Evolutionary conservation across 2,888 invertebrate species (phyloP).

Genomic region (Cantharis rustica): DNA sequence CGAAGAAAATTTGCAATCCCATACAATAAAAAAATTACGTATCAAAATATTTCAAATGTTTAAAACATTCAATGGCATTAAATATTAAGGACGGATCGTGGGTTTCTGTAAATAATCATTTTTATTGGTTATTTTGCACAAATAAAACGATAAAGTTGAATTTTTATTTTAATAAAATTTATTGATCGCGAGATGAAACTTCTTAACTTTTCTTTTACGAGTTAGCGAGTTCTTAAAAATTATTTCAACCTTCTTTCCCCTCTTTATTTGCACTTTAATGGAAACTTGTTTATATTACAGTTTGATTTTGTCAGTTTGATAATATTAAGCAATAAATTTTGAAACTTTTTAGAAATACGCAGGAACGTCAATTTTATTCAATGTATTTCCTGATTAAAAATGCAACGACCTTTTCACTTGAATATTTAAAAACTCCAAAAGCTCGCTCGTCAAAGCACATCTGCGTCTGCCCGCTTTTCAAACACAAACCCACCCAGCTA

Average conservation of each 20-base stretch:
- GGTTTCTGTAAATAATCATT: neutral
- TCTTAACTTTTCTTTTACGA: neutral
- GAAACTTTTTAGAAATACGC: constrained; percentile 11
- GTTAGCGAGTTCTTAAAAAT: neutral
- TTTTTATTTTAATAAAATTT: neutral
- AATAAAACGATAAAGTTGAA: neutral
- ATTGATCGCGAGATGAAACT: neutral
- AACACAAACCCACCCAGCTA: neutral
- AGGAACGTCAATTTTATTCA: neutral
- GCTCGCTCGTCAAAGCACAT: neutral
- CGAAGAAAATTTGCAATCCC: no score
- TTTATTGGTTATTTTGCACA: neutral
- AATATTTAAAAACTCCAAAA: neutral
- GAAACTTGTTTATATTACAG: constrained; percentile 8
- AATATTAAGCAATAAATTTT: constrained; percentile 23
- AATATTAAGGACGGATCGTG: no score
- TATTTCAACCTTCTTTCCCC: neutral
- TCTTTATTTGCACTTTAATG: neutral
- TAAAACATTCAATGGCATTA: no score
- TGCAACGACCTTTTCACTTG: neutral
- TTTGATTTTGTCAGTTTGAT: constrained; percentile 12
- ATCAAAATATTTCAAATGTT: no score
- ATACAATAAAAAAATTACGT: no score
- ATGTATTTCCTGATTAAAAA: neutral
- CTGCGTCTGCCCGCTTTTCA: neutral